These are phyloP conservation scores for Hyles euphorbiae DNA, from an alignment of 1,140 invertebrate species.

Conservation along the genomic window DNA sequence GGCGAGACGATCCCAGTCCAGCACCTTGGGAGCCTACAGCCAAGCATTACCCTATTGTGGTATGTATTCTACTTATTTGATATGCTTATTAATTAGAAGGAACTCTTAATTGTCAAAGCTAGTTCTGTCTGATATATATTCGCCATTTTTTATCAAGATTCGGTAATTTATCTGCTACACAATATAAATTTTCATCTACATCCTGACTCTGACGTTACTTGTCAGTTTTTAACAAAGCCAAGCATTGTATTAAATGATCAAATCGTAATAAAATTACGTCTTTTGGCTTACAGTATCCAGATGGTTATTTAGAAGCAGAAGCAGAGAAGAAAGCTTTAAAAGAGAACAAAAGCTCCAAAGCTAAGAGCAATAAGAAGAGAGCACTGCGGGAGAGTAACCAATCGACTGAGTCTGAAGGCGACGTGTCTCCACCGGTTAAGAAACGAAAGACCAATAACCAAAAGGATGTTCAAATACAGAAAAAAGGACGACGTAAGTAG, in stretches of 20 bases:
- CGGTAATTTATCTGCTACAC: no score
- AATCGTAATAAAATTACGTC: no score
- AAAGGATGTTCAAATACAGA: background rate
- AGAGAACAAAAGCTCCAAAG: slow-evolving; percentile 37
- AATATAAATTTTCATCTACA: no score
- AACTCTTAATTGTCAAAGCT: no score
- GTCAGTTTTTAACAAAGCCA: no score
- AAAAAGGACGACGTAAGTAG: slow-evolving; percentile 1
- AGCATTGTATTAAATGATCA: no score
- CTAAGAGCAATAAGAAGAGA: slow-evolving; percentile 35
- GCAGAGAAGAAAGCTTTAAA: slow-evolving; percentile 70
- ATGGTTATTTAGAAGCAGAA: slow-evolving; percentile 84
- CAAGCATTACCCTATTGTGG: slow-evolving; percentile 76
- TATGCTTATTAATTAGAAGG: background rate
- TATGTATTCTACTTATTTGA: slow-evolving; percentile 38
- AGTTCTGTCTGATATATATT: no score
- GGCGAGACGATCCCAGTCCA: slow-evolving; percentile 86
- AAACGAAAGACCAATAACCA: slow-evolving; percentile 27
- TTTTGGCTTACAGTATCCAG: slow-evolving; percentile 78
- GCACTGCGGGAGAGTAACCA: slow-evolving; percentile 44
- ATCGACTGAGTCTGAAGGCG: slow-evolving; percentile 28
- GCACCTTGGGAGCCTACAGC: slow-evolving; percentile 90
- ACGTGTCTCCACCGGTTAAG: slow-evolving; percentile 40
- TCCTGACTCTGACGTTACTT: no score
- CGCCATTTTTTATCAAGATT: no score